These are phyloP conservation scores for Spea multiplicata DNA, from an alignment of 2,113 vertebrate species.

Conservation along the genomic window DNA sequence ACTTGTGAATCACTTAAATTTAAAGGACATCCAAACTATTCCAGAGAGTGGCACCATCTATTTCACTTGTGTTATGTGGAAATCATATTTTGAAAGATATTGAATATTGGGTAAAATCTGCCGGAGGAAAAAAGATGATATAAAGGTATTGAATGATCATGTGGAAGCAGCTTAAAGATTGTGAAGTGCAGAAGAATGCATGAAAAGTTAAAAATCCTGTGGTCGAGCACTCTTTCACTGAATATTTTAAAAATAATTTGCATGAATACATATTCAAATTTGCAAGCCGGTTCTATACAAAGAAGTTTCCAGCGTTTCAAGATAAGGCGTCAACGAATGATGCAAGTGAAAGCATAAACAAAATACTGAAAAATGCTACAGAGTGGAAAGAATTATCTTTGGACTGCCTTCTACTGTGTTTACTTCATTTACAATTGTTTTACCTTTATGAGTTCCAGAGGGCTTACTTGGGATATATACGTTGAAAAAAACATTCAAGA, in stretches of 20 bases:
- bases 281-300: background rate
- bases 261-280: background rate
- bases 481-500: conserved; percentile 8
- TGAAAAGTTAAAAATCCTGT: background rate
- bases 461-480: background rate
- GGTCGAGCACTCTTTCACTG: background rate
- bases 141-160: conserved; percentile 1
- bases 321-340: background rate
- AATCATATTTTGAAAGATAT: conserved; percentile 11
- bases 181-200: background rate
- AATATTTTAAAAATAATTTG: background rate
- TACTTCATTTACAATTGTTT: conserved; percentile 7
- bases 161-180: background rate
- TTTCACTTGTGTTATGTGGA: conserved; percentile 4
- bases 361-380: conserved; percentile 16
- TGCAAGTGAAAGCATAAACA: conserved; percentile 8
- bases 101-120: background rate
- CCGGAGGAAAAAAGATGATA: background rate
- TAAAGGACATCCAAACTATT: conserved; percentile 5
- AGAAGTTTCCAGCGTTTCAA: conserved; percentile 3
- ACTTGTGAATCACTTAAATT: background rate
- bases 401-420: background rate
- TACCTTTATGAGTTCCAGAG: conserved; percentile 2
- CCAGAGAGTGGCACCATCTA: background rate
- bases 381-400: conserved; percentile 21